phyloP scores from a whole-genome alignment of 2,888 invertebrate species.

The Brassicogethes aeneus region DNA sequence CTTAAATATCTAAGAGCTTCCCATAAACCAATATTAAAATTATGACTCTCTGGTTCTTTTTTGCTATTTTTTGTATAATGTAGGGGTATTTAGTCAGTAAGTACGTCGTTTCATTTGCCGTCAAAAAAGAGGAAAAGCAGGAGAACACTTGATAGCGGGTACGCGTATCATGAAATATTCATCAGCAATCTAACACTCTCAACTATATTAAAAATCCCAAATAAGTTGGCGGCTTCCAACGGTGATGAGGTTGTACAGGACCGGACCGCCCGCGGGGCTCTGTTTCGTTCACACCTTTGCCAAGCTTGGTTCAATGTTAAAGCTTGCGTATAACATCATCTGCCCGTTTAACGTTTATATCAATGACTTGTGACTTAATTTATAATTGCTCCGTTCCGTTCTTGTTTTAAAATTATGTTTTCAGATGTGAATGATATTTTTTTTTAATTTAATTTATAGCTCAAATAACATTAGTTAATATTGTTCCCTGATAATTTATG shows the following conservation, averaged over 20 bases:
- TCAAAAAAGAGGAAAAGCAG: too few species aligned
- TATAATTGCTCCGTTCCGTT: background rate
- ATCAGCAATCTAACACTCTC: slow-evolving; percentile 40
- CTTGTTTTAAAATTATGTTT: too few species aligned
- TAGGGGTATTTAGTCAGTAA: too few species aligned
- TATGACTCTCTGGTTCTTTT: too few species aligned
- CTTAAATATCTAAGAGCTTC: too few species aligned
- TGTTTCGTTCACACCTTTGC: slow-evolving; percentile 28
- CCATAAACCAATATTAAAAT: too few species aligned
- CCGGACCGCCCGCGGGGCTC: slow-evolving; percentile 25
- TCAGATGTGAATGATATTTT: background rate
- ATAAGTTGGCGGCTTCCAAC: slow-evolving; percentile 34
- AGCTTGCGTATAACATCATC: background rate
- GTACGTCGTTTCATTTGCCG: too few species aligned
- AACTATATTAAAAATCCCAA: slow-evolving; percentile 43
- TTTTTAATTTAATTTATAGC: slow-evolving; percentile 7
- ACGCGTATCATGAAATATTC: slow-evolving; percentile 44
- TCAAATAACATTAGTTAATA: slow-evolving; percentile 3
- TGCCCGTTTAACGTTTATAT: background rate
- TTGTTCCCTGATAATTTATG: slow-evolving; percentile 2
- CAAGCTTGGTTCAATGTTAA: slow-evolving; percentile 10
- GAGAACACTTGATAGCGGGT: slow-evolving; percentile 37
- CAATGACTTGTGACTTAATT: background rate
- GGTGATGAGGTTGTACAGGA: slow-evolving; percentile 28
- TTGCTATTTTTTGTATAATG: too few species aligned